A percentile compares a stretch with the other conserved stretches of the same genome.
Conservation (phyloP, 2,888 invertebrate species). For the Drosophila kuntzei region DNA sequence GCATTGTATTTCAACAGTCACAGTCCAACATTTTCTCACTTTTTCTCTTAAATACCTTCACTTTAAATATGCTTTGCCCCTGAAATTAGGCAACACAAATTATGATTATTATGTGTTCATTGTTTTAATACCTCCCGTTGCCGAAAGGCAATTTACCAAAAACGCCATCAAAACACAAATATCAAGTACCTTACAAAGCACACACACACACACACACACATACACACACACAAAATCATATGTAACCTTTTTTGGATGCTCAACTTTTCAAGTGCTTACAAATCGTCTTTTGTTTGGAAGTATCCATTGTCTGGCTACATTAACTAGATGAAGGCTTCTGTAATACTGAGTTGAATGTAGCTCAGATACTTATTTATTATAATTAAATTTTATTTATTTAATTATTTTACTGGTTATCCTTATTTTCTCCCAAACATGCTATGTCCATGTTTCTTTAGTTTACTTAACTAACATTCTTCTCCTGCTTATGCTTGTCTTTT, state of each 20-base stretch:
- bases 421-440: too few species aligned
- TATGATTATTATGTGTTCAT: slow-evolving; percentile 81
- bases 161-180: slow-evolving; percentile 43
- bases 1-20: slow-evolving; percentile 31
- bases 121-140: slow-evolving; percentile 70
- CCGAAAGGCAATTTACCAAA: slow-evolving; percentile 57
- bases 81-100: slow-evolving; percentile 77
- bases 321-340: background rate
- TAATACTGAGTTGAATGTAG: background rate
- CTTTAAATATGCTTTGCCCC: slow-evolving; percentile 25
- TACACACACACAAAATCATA: slow-evolving; percentile 6
- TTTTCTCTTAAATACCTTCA: background rate
- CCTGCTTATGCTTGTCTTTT: too few species aligned
- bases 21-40: slow-evolving; percentile 5
- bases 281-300: slow-evolving; percentile 49
- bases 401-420: background rate
- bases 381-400: background rate
- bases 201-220: slow-evolving; percentile 8
- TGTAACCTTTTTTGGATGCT: slow-evolving; percentile 37
- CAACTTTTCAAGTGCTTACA: slow-evolving; percentile 68
- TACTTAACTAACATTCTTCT: too few species aligned
- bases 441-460: too few species aligned
- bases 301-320: background rate
- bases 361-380: background rate
- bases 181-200: slow-evolving; percentile 33